Evolutionary conservation across 2,797 vertebrate genomes (phyloP).

Genomic region (Xyrichtys novacula): DNA sequence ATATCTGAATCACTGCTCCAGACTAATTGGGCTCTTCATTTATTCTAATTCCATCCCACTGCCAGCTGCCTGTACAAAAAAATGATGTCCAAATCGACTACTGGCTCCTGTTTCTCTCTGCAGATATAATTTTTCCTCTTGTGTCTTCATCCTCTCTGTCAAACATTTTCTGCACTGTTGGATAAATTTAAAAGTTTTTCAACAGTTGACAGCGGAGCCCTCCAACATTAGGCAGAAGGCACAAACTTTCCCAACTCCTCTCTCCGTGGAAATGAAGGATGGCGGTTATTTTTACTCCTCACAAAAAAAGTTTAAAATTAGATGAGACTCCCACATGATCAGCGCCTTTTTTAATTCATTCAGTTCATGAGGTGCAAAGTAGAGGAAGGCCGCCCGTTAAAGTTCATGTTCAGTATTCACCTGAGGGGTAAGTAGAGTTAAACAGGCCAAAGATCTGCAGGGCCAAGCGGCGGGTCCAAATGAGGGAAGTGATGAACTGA

Average conservation of each 20-base stretch:
- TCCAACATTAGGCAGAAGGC: background rate
- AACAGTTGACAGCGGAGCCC: background rate
- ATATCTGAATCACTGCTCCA: too few species aligned
- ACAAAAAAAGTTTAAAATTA: background rate
- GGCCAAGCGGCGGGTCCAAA: background rate
- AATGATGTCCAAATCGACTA: too few species aligned
- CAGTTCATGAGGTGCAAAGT: slow-evolving; percentile 1
- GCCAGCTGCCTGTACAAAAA: too few species aligned
- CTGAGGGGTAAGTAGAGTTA: background rate
- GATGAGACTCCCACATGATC: background rate
- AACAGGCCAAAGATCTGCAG: background rate
- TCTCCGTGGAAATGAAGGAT: background rate
- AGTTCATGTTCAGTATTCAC: background rate
- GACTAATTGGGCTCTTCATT: too few species aligned
- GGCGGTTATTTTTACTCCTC: background rate
- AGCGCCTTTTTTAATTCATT: background rate
- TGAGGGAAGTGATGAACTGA: background rate
- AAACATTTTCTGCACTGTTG: slow-evolving; percentile 2
- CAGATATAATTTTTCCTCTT: background rate
- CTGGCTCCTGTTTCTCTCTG: background rate
- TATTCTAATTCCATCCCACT: too few species aligned
- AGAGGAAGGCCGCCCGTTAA: background rate
- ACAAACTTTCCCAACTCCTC: background rate
- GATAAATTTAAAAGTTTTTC: slow-evolving; percentile 30
- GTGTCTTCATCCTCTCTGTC: background rate